Conservation (phyloP, 2,888 invertebrate genomes). For the Osedax fenrisi region DNA sequence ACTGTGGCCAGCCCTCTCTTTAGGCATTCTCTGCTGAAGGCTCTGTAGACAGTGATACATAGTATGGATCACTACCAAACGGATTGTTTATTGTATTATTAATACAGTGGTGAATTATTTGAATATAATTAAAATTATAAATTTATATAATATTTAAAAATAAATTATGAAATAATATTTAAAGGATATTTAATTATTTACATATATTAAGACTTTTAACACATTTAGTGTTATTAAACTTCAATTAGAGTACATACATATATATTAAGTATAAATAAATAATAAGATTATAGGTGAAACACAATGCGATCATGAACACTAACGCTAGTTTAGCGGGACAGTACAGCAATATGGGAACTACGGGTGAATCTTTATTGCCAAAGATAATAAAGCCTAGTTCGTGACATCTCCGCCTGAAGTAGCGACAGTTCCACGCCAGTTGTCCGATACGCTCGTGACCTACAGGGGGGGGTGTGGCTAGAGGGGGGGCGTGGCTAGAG, state of each 20-base stretch:
- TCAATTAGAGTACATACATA: too few relatives aligned
- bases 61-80: too few relatives aligned
- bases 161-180: too few relatives aligned
- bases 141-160: neutral
- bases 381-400: constrained; percentile 81
- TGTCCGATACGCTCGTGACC: constrained; percentile 54
- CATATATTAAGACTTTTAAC: too few relatives aligned
- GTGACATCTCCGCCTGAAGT: constrained; percentile 66
- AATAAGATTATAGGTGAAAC: too few relatives aligned
- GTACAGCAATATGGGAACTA: constrained; percentile 87
- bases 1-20: constrained; percentile 75
- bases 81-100: neutral
- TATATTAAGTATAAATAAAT: too few relatives aligned
- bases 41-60: neutral
- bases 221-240: too few relatives aligned
- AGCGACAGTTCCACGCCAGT: constrained; percentile 68
- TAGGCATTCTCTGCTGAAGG: constrained; percentile 69
- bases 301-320: too few relatives aligned
- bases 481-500: neutral
- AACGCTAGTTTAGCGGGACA: constrained; percentile 85
- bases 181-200: too few relatives aligned
- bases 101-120: neutral
- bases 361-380: constrained; percentile 86
- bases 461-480: constrained; percentile 14
- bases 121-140: neutral